A percentile compares a stretch with the other conserved stretches of the same genome.
Conservation (phyloP, 2,113 vertebrate genomes). For the Neolamprologus caudopunctatus region DNA sequence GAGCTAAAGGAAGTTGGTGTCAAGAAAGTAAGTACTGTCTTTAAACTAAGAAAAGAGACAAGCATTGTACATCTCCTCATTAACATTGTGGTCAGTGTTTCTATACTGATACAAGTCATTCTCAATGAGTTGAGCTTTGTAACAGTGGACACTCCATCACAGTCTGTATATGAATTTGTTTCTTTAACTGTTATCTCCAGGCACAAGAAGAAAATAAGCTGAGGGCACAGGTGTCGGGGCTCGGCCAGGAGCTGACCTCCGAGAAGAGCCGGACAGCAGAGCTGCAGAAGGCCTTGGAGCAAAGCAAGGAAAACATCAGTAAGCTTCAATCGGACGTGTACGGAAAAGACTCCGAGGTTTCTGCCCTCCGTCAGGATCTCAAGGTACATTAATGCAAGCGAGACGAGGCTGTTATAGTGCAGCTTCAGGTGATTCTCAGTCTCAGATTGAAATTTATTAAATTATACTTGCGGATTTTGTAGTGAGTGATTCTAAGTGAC, state of each 20-base stretch:
- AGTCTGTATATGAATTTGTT: background rate
- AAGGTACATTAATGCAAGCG: conserved; percentile 69
- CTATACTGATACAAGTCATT: background rate
- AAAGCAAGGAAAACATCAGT: conserved; percentile 69
- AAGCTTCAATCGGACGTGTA: conserved; percentile 87
- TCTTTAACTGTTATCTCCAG: conserved; percentile 59
- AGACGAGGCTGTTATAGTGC: background rate
- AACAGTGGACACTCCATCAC: background rate
- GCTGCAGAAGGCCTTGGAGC: conserved; percentile 73
- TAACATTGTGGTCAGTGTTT: background rate
- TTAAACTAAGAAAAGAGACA: background rate
- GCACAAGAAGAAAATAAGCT: conserved; percentile 79
- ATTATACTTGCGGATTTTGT: rapidly evolving
- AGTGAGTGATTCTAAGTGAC: background rate
- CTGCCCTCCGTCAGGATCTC: conserved; percentile 88
- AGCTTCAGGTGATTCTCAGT: background rate
- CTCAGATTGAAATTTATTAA: background rate
- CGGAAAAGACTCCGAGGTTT: conserved; percentile 91
- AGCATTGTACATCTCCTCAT: background rate
- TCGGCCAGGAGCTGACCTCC: conserved; percentile 72
- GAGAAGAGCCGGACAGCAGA: conserved; percentile 73
- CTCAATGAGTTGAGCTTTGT: background rate
- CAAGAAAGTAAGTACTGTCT: conserved; percentile 47
- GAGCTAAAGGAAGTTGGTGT: conserved; percentile 67
- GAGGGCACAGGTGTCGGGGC: conserved; percentile 69